Evolutionary conservation across 2,113 vertebrate species (phyloP), one percentile per base, ranked within the genome.

Genomic region (Burhinus bistriatus): DNA sequence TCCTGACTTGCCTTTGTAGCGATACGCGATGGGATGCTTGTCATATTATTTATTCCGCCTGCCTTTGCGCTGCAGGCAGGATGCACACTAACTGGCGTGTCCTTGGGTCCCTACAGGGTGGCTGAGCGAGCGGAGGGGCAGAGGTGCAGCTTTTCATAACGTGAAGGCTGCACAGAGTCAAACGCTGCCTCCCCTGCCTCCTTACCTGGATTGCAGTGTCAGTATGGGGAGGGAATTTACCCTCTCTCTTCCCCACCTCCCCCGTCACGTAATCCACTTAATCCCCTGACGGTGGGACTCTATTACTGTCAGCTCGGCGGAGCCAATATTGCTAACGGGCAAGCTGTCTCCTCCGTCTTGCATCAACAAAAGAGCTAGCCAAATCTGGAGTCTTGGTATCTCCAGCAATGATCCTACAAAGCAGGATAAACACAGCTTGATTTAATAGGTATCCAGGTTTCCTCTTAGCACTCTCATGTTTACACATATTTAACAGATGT

Each of bases 81-180:
- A n/a, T 5, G 5, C 15, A 4, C 0, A 0, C 32, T 11, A 8
- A 0, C 83, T 6, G 64, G 49, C n/a, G 13, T n/a, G 84, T 32
- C 45, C 42, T 5, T 5, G 9, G 2, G 1, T 42, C 62, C 58
- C 62, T 4, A 1, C 1, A 57, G 45, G 36, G 25, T 7, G 14
- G 29, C 82, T 61, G 62, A 38, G 45, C 0, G 0, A 80, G 82
- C 11, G 2, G 54, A n/a, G 29, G 58, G 57, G n/a, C 76, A 55
- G 81, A 55, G 44, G 5, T 49, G 52, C 40, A 11, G 64, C 15
- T 65, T 54, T 66, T 29, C 55, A 2, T 9, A 3, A 25, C 0
- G 1, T 2, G 47, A 65, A n/a, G 15, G 51, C 11, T 15, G 57
- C 73, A n/a, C 38, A 1, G 4, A 55, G 49, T 15, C 66, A n/a